Conservation (phyloP, 2,888 invertebrate genomes). For the Eulithis prunata region DNA sequence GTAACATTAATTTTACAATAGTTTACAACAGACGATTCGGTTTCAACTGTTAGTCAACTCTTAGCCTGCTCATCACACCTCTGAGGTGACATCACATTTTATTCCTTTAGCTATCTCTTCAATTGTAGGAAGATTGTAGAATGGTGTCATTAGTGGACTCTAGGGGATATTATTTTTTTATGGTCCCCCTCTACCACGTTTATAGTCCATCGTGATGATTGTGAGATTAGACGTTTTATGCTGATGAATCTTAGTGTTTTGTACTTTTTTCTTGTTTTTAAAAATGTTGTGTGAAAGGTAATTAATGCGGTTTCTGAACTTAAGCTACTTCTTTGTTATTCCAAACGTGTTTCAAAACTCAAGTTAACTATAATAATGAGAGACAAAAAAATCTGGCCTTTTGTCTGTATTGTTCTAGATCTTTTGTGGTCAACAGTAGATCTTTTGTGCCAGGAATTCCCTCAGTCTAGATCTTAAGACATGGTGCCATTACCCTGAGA, state of each 20-base stretch:
- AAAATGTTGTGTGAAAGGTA: neutral
- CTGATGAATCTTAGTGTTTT: conserved; percentile 23
- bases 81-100: conserved; percentile 16
- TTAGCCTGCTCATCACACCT: conserved; percentile 1
- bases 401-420: neutral
- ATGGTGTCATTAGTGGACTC: conserved; percentile 23
- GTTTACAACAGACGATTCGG: too few relatives aligned
- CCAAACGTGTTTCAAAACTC: too few relatives aligned
- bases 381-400: neutral
- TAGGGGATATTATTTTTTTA: conserved; percentile 26
- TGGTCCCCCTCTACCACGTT: conserved; percentile 14
- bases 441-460: neutral
- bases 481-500: too few relatives aligned
- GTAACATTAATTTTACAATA: too few relatives aligned
- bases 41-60: neutral
- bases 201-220: conserved; percentile 22
- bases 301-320: too few relatives aligned
- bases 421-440: neutral
- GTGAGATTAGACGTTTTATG: conserved; percentile 25
- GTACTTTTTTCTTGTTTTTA: neutral
- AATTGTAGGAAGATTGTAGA: conserved; percentile 23
- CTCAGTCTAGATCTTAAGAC: neutral
- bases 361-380: too few relatives aligned
- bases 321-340: too few relatives aligned
- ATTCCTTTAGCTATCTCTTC: conserved; percentile 18